Percentiles rank a stretch among this genome's conserved stretches.
phyloP scores from a whole-genome alignment of 2,113 vertebrate genomes.

The Tretioscincus oriximinensis region DNA sequence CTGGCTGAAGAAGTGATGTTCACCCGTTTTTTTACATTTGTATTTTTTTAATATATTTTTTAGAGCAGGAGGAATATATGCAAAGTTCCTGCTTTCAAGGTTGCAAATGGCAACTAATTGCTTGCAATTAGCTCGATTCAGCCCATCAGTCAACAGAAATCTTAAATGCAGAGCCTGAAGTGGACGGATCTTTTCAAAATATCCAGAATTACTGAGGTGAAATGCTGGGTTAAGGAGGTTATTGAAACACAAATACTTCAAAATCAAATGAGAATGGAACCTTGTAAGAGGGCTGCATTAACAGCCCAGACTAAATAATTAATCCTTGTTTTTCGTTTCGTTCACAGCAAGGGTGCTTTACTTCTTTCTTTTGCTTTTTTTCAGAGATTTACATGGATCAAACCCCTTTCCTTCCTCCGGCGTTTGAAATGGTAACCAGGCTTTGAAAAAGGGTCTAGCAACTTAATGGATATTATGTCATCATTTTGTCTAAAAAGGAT shows the following conservation, averaged over 20 bases:
- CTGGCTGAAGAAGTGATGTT: conserved; percentile 16
- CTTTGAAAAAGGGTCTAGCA: background rate
- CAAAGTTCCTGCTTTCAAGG: background rate
- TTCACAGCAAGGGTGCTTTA: background rate
- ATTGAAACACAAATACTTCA: conserved; percentile 72
- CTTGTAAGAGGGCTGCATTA: conserved; percentile 26
- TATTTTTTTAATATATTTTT: background rate
- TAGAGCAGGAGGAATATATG: background rate
- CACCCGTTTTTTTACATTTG: background rate
- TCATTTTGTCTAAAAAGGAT: background rate
- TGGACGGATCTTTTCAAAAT: conserved; percentile 71
- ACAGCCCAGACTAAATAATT: conserved; percentile 26
- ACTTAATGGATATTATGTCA: background rate
- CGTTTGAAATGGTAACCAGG: background rate
- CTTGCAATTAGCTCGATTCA: conserved; percentile 32
- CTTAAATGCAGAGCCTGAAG: conserved; percentile 36
- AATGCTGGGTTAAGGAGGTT: conserved; percentile 75
- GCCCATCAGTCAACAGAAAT: conserved; percentile 32
- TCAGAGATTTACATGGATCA: background rate
- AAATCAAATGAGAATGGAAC: conserved; percentile 47
- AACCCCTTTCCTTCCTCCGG: background rate
- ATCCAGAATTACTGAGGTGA: conserved; percentile 65
- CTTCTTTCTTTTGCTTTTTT: background rate
- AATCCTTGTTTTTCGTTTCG: conserved; percentile 35
- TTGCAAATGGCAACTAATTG: conserved; percentile 27